Percentiles rank a stretch among this genome's conserved stretches.
Evolutionary conservation across 1,140 invertebrate genomes (phyloP).

Genomic region (Chrysopa pallens): DNA sequence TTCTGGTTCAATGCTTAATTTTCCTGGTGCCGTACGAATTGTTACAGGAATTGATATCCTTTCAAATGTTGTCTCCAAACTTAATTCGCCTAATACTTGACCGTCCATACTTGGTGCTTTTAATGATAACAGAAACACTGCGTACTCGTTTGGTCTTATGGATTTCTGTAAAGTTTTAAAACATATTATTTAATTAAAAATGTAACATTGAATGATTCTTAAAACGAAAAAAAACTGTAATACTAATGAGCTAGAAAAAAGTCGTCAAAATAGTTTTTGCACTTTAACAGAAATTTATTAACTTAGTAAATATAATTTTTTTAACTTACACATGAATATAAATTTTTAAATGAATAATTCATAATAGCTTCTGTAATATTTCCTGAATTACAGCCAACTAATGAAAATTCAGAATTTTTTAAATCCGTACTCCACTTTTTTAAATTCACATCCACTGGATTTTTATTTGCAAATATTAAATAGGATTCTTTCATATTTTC

Average conservation of each 20-base stretch:
- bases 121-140: slow-evolving; percentile 53
- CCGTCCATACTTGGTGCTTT: slow-evolving; percentile 50
- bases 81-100: slow-evolving; percentile 45
- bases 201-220: too few relatives aligned
- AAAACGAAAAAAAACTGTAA: too few relatives aligned
- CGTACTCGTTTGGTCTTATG: slow-evolving; percentile 46
- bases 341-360: slow-evolving; percentile 26
- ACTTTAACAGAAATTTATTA: too few relatives aligned
- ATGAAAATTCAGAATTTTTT: slow-evolving; percentile 40
- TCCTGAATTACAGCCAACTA: slow-evolving; percentile 50
- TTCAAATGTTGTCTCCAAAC: slow-evolving; percentile 58
- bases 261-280: too few relatives aligned
- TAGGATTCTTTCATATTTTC: slow-evolving; percentile 43
- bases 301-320: too few relatives aligned
- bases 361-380: slow-evolving; percentile 29
- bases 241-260: too few relatives aligned
- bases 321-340: slow-evolving; percentile 24
- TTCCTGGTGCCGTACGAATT: slow-evolving; percentile 39
- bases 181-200: too few relatives aligned
- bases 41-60: slow-evolving; percentile 38
- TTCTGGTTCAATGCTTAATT: slow-evolving; percentile 36
- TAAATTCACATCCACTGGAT: slow-evolving; percentile 51
- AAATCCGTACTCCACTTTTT: slow-evolving; percentile 48
- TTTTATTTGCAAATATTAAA: slow-evolving; percentile 58
- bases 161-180: slow-evolving; percentile 26